Evolutionary conservation across 2,888 invertebrate genomes (phyloP), one percentile per base, ranked within the genome.

Genomic region (Deilephila porcellus): DNA sequence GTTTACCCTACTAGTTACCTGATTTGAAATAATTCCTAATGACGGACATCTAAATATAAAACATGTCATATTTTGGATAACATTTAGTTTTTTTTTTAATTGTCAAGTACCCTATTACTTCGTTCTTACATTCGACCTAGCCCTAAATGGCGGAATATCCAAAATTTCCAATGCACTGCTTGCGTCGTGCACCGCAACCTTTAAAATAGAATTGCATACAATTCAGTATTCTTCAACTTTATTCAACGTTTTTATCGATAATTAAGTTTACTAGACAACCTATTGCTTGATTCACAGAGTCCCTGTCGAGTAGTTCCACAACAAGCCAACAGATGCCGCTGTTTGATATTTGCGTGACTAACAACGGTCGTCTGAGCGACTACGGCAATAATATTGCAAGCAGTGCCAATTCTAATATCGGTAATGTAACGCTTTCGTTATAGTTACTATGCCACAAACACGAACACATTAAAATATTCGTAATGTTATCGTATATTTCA

Each of bases 221-320:
- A 37, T 62, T 25, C 14, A 60, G 19, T 14, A 64, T 14, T 45
- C 45, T 45, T 64, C 20, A 64, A 20, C 14, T 20, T 37, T 20
- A 11, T 8, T 29, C 4, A 3, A 25, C 6, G 17, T 25, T 25
- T 52, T 67, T 52, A 45, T 25, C 5, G 25, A 45, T 17, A 6
- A 45, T 4, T 20, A 20, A 4, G 11, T 11, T 45, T 20, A n/a
- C 37, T 64, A 25, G 45, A 45, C 29, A 29, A 20, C 1, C 8
- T 37, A 56, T 63, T 63, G 17, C 67, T 60, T 56, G 60, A 34
- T 71, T 82, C 83, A 20, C 87, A 95, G 96, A 96, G 83, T 96
- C 96, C 0, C 83, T 96, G 29, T 96, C 96, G 4, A 96, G 96
- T 83, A 95, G 95, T 76, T 96, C 96, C 0, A 96, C 96, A 0